phyloP scores from a whole-genome alignment of 2,113 vertebrate genomes.

The Dipodomys merriami region DNA sequence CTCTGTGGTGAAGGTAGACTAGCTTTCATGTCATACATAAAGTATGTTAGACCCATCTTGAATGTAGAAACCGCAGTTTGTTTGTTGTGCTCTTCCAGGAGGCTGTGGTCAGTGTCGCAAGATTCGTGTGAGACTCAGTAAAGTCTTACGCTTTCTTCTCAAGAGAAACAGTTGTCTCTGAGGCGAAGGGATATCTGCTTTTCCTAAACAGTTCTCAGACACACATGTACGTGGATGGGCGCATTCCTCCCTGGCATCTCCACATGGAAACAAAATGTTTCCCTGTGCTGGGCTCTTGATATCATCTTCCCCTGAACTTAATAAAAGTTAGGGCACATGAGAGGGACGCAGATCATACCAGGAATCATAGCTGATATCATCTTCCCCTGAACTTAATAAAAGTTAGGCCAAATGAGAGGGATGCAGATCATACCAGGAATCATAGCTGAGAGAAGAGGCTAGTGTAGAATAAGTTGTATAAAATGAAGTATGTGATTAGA shows the following conservation, averaged over 20 bases:
- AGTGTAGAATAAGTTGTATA: not conserved
- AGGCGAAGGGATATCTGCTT: constrained; percentile 73
- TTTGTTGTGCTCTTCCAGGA: constrained; percentile 73
- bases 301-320: constrained; percentile 3
- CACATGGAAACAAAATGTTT: not conserved
- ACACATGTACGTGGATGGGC: constrained; percentile 7
- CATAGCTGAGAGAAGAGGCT: not conserved
- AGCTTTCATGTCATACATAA: constrained; percentile 81
- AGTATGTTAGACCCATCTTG: constrained; percentile 80
- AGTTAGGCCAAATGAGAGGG: constrained; percentile 44
- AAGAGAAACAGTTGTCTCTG: constrained; percentile 80
- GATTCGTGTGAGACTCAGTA: constrained; percentile 75
- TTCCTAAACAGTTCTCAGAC: constrained; percentile 76
- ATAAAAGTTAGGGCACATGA: constrained; percentile 39
- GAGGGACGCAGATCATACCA: constrained; percentile 53
- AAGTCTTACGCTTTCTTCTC: constrained; percentile 75
- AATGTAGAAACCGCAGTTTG: constrained; percentile 78
- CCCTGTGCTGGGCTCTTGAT: constrained; percentile 40
- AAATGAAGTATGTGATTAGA: not conserved
- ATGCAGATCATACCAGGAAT: constrained; percentile 53
- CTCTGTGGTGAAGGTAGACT: constrained; percentile 78
- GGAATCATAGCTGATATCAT: constrained; percentile 14
- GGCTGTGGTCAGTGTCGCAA: constrained; percentile 78
- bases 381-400: constrained; percentile 42
- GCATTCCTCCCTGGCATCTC: not conserved